Percentiles rank a stretch among this genome's conserved stretches.
Evolutionary conservation across 2,888 invertebrate genomes (phyloP).

Genomic region (Rapana venosa): DNA sequence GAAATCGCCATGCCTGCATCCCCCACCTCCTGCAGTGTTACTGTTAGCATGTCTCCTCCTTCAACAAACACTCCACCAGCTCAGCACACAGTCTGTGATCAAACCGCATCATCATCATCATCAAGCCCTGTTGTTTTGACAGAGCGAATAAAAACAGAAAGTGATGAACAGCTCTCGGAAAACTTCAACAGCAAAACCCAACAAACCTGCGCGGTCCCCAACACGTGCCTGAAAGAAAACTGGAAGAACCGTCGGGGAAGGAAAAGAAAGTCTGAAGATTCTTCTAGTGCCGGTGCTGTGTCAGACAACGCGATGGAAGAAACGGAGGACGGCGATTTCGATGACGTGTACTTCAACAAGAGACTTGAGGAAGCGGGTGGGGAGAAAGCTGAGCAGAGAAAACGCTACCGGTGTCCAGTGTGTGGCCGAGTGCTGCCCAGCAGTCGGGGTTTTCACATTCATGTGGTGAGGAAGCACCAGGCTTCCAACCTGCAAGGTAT

Average conservation of each 20-base stretch:
- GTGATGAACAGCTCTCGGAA: neutral
- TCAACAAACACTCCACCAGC: neutral
- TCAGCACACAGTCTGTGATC: neutral
- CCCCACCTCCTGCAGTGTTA: neutral
- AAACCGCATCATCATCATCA: neutral
- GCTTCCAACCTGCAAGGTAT: constrained; percentile 15
- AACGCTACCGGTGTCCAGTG: constrained; percentile 8
- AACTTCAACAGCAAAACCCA: neutral
- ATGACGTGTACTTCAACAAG: neutral
- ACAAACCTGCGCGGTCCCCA: neutral
- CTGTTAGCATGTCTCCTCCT: too few relatives aligned
- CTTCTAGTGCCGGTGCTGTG: neutral
- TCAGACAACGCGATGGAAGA: neutral
- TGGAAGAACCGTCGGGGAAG: neutral
- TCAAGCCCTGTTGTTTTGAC: neutral
- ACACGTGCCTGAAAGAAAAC: neutral
- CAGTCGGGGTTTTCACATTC: constrained; percentile 17
- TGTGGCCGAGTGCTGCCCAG: constrained; percentile 1
- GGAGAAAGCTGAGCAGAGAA: neutral
- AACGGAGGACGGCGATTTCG: neutral
- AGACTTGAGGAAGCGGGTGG: neutral
- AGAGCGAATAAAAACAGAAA: neutral
- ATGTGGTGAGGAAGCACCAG: constrained; percentile 4
- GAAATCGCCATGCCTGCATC: too few relatives aligned
- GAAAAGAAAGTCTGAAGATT: constrained; percentile 6